Evolutionary conservation across 2,888 invertebrate species (phyloP).

Genomic region (Cinara cedri): DNA sequence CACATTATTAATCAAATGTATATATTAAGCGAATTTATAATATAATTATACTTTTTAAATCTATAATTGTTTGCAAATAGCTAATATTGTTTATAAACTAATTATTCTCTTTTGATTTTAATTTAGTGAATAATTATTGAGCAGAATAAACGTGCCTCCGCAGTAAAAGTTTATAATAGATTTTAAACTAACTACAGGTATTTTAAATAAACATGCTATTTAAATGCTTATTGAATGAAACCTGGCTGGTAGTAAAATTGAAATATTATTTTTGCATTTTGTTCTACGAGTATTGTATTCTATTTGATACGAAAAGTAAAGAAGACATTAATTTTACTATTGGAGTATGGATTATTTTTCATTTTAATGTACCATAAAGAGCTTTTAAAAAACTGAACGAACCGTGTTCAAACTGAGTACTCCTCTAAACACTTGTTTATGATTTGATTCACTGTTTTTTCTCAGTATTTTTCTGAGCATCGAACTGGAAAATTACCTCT

Average conservation of each 20-base stretch:
- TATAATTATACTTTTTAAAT: not conserved
- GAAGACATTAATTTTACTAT: too few relatives aligned
- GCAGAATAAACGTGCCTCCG: not conserved
- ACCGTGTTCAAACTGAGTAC: too few relatives aligned
- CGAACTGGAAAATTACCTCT: too few relatives aligned
- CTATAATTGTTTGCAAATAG: not conserved
- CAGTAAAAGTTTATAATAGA: not conserved
- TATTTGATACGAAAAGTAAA: too few relatives aligned
- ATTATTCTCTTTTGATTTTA: slow-evolving; percentile 24
- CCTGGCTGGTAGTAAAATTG: not conserved
- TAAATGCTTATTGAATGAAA: slow-evolving; percentile 9
- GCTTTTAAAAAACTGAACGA: too few relatives aligned
- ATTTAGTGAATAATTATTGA: slow-evolving; percentile 22
- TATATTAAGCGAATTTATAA: slow-evolving; percentile 2
- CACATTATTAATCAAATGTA: slow-evolving; percentile 23
- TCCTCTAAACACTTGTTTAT: too few relatives aligned
- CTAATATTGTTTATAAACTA: not conserved
- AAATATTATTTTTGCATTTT: too few relatives aligned
- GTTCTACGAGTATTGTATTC: too few relatives aligned
- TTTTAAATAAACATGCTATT: not conserved
- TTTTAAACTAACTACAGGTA: not conserved
- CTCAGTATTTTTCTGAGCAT: too few relatives aligned
- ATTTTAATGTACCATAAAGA: too few relatives aligned
- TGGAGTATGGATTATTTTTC: too few relatives aligned
- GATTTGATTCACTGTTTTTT: too few relatives aligned